Evolutionary conservation across 92 coral and sea anemone species (phyloP).

Genomic region (Epizoanthus ramosus): DNA sequence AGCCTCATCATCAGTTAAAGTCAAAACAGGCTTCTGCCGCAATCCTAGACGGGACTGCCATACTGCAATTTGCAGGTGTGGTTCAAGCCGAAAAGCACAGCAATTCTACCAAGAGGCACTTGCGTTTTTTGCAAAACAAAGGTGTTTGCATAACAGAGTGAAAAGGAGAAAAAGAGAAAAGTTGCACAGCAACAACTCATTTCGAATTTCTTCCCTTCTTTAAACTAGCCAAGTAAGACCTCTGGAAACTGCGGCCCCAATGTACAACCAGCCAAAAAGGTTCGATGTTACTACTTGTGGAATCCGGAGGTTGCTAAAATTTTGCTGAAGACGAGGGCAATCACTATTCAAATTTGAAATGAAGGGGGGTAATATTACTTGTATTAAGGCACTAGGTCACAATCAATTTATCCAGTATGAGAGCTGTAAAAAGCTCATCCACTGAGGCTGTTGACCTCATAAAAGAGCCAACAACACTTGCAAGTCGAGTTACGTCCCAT

Average conservation of each 20-base stretch:
- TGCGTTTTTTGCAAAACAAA: constrained; percentile 31
- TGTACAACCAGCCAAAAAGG: background rate
- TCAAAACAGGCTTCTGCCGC: constrained; percentile 14
- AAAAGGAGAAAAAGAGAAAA: constrained; percentile 3
- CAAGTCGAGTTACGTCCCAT: too few species aligned
- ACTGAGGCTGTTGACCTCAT: too few species aligned
- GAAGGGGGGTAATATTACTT: constrained; percentile 6
- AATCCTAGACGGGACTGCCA: constrained; percentile 40
- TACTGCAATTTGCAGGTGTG: constrained; percentile 38
- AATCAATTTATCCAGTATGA: constrained; percentile 21
- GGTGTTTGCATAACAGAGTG: constrained; percentile 9
- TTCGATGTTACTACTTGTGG: constrained; percentile 44
- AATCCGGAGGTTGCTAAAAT: constrained; percentile 60
- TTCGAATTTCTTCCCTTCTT: constrained; percentile 40
- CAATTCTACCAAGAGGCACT: constrained; percentile 38
- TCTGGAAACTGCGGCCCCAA: constrained; percentile 29
- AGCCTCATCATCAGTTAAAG: constrained; percentile 34
- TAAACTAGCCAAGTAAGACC: constrained; percentile 49
- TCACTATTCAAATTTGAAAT: constrained; percentile 40
- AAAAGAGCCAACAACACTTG: too few species aligned
- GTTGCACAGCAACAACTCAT: constrained; percentile 32
- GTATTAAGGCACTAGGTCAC: constrained; percentile 43
- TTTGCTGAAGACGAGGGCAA: constrained; percentile 47
- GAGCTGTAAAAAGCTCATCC: constrained; percentile 33
- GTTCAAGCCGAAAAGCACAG: constrained; percentile 34